Percentiles rank a stretch among this genome's conserved stretches.
phyloP scores from a whole-genome alignment of 2,113 vertebrate species.

The Aegypius monachus region DNA sequence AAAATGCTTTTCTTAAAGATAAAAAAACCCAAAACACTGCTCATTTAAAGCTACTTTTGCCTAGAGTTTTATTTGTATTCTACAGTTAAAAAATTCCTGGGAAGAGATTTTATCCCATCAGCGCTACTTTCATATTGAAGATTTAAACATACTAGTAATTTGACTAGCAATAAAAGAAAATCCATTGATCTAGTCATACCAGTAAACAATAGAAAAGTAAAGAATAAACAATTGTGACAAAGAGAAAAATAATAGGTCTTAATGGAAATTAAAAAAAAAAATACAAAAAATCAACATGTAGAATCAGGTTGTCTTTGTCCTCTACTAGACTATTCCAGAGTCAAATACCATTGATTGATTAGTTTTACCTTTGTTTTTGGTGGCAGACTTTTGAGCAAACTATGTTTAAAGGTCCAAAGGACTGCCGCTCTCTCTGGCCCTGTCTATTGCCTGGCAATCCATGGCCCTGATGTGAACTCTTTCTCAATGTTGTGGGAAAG shows the following conservation, averaged over 20 bases:
- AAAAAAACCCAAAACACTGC: background rate
- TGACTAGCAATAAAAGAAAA: background rate
- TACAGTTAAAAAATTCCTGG: background rate
- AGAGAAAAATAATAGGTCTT: background rate
- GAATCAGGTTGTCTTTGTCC: background rate
- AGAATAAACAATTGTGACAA: background rate
- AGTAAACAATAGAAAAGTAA: background rate
- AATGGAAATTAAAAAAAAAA: background rate
- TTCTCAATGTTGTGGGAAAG: background rate
- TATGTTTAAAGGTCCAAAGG: background rate
- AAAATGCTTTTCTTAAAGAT: background rate
- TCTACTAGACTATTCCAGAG: background rate
- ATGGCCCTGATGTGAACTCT: background rate
- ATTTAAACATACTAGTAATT: background rate
- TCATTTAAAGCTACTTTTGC: background rate
- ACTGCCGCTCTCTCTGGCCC: background rate
- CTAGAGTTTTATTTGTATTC: background rate
- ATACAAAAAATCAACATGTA: background rate
- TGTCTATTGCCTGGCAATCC: background rate
- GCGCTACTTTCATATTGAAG: background rate
- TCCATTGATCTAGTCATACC: background rate
- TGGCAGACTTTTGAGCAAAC: background rate
- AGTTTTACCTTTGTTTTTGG: background rate
- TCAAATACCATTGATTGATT: background rate
- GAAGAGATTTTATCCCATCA: background rate